Percentiles rank a stretch among this genome's conserved stretches.
Evolutionary conservation across 64 coral and sea anemone genomes (phyloP).

Genomic region (Dendrophyllia cribrosa): DNA sequence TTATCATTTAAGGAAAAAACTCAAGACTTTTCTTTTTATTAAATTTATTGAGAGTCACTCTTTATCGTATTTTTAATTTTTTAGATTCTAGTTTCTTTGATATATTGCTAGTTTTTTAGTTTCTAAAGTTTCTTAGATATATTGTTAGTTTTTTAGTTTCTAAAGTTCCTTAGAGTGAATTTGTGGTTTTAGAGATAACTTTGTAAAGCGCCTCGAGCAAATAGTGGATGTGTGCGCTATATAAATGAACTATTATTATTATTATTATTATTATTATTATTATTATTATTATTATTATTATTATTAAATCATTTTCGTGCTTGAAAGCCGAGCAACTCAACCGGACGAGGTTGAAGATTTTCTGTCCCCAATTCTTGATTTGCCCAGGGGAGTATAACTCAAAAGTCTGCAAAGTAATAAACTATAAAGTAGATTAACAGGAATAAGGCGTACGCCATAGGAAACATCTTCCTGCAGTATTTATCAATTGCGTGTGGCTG

Average conservation of each 20-base stretch:
- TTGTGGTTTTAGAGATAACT: not conserved
- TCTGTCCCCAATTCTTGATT: no score
- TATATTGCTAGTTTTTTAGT: not conserved
- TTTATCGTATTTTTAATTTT: not conserved
- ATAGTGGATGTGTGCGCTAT: not conserved
- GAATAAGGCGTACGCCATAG: not conserved
- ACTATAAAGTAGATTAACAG: not conserved
- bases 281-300: no score
- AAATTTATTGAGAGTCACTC: not conserved
- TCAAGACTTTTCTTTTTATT: not conserved
- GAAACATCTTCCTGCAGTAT: conserved; percentile 7
- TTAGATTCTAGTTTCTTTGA: not conserved
- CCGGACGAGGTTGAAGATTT: no score
- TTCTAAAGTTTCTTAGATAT: not conserved
- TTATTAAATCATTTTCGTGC: no score
- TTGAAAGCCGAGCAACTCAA: no score
- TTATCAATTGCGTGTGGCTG: not conserved
- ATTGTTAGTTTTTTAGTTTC: not conserved
- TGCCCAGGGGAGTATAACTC: no score
- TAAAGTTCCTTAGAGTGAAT: not conserved
- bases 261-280: not conserved
- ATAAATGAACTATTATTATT: not conserved
- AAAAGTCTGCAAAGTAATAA: not conserved
- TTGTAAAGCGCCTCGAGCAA: not conserved
- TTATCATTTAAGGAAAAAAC: not conserved